Evolutionary conservation across 1,140 invertebrate genomes (phyloP).

Genomic region (Brachionus koreanus): DNA sequence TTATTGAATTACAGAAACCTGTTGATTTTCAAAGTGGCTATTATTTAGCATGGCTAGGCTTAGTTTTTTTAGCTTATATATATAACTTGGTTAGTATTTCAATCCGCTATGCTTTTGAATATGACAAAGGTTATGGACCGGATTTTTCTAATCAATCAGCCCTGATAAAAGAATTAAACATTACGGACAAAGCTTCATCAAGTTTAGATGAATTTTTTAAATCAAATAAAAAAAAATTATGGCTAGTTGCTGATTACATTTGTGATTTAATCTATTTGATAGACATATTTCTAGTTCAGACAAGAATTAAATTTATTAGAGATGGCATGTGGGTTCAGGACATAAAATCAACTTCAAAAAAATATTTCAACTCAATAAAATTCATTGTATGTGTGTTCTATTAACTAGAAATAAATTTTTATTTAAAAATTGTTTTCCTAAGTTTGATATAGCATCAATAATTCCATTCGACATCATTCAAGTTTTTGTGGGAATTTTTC

Average conservation of each 20-base stretch:
- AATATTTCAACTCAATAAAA: slow-evolving; percentile 47
- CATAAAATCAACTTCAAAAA: slow-evolving; percentile 8
- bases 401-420: background rate
- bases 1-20: background rate
- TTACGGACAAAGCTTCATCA: background rate
- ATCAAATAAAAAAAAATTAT: slow-evolving; percentile 58
- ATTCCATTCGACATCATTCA: slow-evolving; percentile 34
- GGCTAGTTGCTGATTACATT: slow-evolving; percentile 74
- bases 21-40: slow-evolving; percentile 59
- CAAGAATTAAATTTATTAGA: slow-evolving; percentile 60
- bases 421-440: background rate
- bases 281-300: slow-evolving; percentile 77
- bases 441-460: background rate
- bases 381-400: background rate
- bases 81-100: slow-evolving; percentile 85
- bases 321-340: slow-evolving; percentile 48
- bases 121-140: slow-evolving; percentile 14
- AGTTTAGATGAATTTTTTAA: slow-evolving; percentile 45
- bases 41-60: slow-evolving; percentile 76
- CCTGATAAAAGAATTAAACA: background rate
- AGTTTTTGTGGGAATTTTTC: background rate
- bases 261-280: slow-evolving; percentile 77
- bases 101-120: slow-evolving; percentile 69
- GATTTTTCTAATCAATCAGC: background rate
- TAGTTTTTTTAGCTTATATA: slow-evolving; percentile 73